Percentiles rank a stretch among this genome's conserved stretches.
Conservation (phyloP, 1,140 invertebrate species). For the Radopholus similis region DNA sequence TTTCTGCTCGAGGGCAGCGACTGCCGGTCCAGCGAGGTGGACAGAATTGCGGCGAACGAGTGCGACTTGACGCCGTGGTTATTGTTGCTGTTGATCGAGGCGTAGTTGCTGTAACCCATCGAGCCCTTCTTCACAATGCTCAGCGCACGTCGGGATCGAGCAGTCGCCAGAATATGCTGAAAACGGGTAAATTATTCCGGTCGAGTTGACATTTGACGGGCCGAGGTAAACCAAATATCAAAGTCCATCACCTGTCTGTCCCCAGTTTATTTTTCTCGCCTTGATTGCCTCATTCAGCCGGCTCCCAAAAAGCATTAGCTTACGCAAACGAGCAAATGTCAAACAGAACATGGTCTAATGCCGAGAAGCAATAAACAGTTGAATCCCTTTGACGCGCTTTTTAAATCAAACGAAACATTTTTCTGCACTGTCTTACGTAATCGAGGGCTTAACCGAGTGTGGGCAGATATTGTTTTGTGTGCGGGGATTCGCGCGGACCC, state of each 20-base stretch:
- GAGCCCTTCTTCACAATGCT: neutral
- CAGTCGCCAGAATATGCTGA: no score
- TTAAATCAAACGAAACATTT: neutral
- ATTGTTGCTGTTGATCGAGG: no score
- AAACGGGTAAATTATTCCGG: no score
- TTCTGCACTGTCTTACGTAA: neutral
- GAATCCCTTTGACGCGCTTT: neutral
- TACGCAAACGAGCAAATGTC: no score
- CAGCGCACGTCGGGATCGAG: neutral
- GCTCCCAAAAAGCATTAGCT: no score
- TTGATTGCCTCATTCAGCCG: no score
- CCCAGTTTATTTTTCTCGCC: no score
- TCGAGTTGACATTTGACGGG: no score
- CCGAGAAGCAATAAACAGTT: neutral
- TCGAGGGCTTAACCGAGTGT: neutral
- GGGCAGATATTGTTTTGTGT: neutral
- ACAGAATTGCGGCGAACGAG: neutral
- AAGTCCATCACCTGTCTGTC: no score
- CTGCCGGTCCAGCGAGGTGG: neutral
- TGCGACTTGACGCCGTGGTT: no score
- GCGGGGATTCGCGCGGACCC: neutral
- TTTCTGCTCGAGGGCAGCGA: constrained; percentile 10
- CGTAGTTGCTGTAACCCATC: neutral
- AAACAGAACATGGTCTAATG: no score
- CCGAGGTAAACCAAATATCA: no score